Percentiles rank a stretch among this genome's conserved stretches.
phyloP scores from a whole-genome alignment of 2,888 invertebrate species.

The Auanema sp. region DNA sequence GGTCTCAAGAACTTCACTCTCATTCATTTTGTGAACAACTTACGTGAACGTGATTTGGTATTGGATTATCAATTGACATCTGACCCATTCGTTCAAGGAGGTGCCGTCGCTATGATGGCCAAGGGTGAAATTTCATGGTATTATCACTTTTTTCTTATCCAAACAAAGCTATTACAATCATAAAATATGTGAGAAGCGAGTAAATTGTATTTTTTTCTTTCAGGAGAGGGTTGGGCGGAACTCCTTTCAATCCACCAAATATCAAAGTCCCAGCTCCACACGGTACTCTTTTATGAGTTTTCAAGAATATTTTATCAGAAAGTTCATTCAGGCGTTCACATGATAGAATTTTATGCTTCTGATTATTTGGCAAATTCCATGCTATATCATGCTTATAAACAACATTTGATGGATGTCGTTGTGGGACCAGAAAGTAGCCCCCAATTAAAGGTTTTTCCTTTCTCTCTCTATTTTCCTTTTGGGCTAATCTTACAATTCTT shows the following conservation, averaged over 20 bases:
- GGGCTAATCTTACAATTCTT: background rate
- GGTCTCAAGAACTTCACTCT: slow-evolving; percentile 48
- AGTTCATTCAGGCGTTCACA: slow-evolving; percentile 50
- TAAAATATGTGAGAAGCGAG: background rate
- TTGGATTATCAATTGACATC: slow-evolving; percentile 57
- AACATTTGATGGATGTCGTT: slow-evolving; percentile 57
- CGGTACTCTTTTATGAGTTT: slow-evolving; percentile 29
- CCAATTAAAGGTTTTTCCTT: slow-evolving; percentile 29
- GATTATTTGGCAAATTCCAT: slow-evolving; percentile 63
- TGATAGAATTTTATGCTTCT: slow-evolving; percentile 62
- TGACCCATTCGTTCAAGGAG: slow-evolving; percentile 56
- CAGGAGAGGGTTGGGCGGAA: slow-evolving; percentile 57
- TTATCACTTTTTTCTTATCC: background rate
- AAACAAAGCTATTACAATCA: background rate
- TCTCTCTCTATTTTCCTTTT: background rate
- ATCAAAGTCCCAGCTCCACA: slow-evolving; percentile 58
- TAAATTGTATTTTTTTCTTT: slow-evolving; percentile 8
- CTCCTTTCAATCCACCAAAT: slow-evolving; percentile 61
- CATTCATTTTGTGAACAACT: slow-evolving; percentile 56
- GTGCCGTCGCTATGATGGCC: slow-evolving; percentile 59
- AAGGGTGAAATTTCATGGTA: slow-evolving; percentile 60
- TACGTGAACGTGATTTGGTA: slow-evolving; percentile 50
- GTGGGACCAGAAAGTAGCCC: slow-evolving; percentile 54
- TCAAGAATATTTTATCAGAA: slow-evolving; percentile 4
- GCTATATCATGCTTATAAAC: slow-evolving; percentile 61